Conservation (phyloP, 2,888 invertebrate species). For the Agelastica alni region DNA sequence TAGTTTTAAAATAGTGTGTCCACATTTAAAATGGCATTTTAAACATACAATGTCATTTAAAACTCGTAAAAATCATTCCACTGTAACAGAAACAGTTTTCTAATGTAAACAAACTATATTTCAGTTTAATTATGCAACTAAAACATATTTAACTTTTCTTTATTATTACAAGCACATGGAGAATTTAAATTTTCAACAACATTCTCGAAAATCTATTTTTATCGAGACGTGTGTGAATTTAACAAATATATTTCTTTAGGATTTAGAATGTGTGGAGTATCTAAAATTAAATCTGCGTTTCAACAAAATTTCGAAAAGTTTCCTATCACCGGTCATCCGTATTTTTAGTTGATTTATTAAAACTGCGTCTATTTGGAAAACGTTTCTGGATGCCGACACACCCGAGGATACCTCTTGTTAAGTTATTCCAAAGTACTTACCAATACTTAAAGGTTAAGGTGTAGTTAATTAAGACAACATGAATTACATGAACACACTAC, state of each 20-base stretch:
- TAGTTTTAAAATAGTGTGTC: too few species aligned
- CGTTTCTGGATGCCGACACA: too few species aligned
- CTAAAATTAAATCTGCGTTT: constrained; percentile 26
- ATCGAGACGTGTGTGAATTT: constrained; percentile 8
- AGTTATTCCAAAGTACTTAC: too few species aligned
- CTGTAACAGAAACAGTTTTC: too few species aligned
- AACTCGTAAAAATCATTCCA: too few species aligned
- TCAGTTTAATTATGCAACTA: not conserved
- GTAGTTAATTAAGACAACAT: too few species aligned
- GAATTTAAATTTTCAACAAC: constrained; percentile 15
- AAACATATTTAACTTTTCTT: not conserved
- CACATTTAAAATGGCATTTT: too few species aligned
- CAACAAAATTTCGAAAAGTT: constrained; percentile 32
- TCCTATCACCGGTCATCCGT: constrained; percentile 20
- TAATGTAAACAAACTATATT: constrained; percentile 15
- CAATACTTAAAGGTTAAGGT: too few species aligned
- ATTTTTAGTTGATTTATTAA: constrained; percentile 30
- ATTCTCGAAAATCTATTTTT: constrained; percentile 22
- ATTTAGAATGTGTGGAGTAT: constrained; percentile 6
- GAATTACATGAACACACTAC: too few species aligned
- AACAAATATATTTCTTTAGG: constrained; percentile 23
- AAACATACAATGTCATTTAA: too few species aligned
- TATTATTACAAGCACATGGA: constrained; percentile 10
- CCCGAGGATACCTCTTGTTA: too few species aligned
- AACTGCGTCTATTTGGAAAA: constrained; percentile 2